Evolutionary conservation across 2,888 invertebrate genomes (phyloP), one percentile per base, ranked within the genome.

Genomic region (Parnassius orleans): DNA sequence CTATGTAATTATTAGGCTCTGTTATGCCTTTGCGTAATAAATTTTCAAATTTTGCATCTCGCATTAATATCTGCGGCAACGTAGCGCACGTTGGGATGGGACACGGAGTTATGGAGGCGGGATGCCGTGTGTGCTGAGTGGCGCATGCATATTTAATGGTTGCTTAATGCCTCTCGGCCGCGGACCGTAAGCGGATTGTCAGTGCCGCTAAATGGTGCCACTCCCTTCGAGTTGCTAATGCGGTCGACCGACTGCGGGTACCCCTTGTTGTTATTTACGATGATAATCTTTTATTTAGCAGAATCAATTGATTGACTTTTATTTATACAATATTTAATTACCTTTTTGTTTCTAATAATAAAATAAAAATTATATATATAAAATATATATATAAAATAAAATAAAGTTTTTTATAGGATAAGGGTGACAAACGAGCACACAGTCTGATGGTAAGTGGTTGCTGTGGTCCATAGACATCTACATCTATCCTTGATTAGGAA

Each of bases 141-240:
- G 70, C 63, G 71, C 79, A 80, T 87, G 79, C 82, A 87, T 87
- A 87, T 87, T 87, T 87, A 73, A 87, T 86, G 74, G 54, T 64
- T 69, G 71, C 76, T 79, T 86, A 86, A 81, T 83, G 77, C 76
- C 72, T 62, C 67, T 51, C 64, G 73, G 57, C 57, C 61, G 57
- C 48, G 47, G 12, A 56, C 74, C 74, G 71, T 84, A 86, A 85
- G 86, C 82, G 79, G 86, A 84, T 86, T 86, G 81, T 57, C 73
- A 70, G 72, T 70, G 66, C 74, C 73, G 78, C 76, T 83, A 83
- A 84, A 84, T 84, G 83, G 75, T 79, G 78, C 74, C 79, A 81
- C 76, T 81, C 76, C 73, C 81, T 83, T 46, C 15, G 12, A 15
- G 44, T 43, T 9, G 7, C 53, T 55, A 47, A 53, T 60, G 47